These are phyloP conservation scores for Centroberyx gerrardi DNA, from an alignment of 2,797 vertebrate species.

Conservation along the genomic window DNA sequence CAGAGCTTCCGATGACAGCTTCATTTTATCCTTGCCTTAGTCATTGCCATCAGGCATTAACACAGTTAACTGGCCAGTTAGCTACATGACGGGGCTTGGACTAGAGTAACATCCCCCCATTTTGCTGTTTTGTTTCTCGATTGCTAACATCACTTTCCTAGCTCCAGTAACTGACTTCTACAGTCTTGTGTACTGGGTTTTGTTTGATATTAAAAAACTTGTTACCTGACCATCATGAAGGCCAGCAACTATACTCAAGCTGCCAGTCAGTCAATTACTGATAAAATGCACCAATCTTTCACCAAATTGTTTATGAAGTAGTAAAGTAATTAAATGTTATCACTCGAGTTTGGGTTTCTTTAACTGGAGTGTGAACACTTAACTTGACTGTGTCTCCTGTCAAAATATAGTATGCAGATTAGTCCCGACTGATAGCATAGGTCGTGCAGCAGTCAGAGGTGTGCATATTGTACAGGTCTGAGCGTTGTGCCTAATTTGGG, in stretches of 20 bases:
- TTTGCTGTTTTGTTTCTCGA: background rate
- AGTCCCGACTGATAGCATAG: no score
- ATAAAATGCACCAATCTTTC: background rate
- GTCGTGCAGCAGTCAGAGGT: no score
- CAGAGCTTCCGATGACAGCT: constrained; percentile 11
- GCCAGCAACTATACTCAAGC: background rate
- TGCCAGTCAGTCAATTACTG: background rate
- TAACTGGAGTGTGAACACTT: no score
- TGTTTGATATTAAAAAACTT: background rate
- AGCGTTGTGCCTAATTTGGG: no score
- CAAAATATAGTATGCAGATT: no score
- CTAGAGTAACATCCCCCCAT: background rate
- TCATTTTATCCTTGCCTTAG: background rate
- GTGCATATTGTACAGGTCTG: no score
- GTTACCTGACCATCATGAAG: background rate
- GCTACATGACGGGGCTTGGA: background rate
- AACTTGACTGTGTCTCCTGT: no score
- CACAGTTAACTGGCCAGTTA: constrained; percentile 10
- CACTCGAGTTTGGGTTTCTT: background rate
- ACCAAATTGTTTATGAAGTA: background rate
- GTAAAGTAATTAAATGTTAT: no score
- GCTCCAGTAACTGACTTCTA: background rate
- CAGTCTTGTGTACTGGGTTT: background rate
- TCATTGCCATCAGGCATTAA: constrained; percentile 9
- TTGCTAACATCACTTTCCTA: background rate